Evolutionary conservation across 1,140 invertebrate species (phyloP).

Genomic region (Halictus rubicundus): DNA sequence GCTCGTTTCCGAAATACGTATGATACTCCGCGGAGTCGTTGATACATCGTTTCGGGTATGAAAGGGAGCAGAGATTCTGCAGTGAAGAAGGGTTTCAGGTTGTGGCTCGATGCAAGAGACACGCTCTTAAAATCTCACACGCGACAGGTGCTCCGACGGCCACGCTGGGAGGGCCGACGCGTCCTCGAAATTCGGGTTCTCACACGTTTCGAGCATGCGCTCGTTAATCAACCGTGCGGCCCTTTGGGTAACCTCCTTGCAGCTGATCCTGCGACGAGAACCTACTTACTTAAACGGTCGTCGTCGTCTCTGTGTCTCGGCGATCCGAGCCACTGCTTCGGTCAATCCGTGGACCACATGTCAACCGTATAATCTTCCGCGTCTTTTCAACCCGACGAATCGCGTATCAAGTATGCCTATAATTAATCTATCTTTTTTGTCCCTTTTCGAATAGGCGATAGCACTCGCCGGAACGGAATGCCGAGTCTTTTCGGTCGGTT

Average conservation of each 20-base stretch:
- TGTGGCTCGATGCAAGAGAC: conserved; percentile 14
- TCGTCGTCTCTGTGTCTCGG: neutral
- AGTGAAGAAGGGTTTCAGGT: neutral
- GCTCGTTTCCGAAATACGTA: no score
- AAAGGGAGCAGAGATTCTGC: neutral
- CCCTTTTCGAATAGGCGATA: no score
- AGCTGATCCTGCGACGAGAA: conserved; percentile 3
- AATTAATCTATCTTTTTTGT: no score
- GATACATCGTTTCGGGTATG: neutral
- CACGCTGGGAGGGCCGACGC: conserved; percentile 39
- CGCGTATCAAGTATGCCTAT: no score
- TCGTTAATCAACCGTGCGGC: conserved; percentile 51
- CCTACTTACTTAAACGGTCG: conserved; percentile 4
- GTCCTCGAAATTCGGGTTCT: conserved; percentile 51
- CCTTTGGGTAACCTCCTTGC: conserved; percentile 38
- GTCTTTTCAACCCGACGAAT: neutral
- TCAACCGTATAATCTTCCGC: neutral
- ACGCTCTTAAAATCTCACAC: conserved; percentile 30
- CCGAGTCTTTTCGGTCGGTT: no score
- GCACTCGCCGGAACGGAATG: no score
- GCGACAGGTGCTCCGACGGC: conserved; percentile 36
- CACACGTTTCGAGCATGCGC: conserved; percentile 50
- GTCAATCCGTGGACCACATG: neutral
- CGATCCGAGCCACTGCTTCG: no score
- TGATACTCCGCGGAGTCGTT: no score